Percentiles rank a stretch among this genome's conserved stretches.
Conservation (phyloP, 2,888 invertebrate species). For the Orthosia cruda region DNA sequence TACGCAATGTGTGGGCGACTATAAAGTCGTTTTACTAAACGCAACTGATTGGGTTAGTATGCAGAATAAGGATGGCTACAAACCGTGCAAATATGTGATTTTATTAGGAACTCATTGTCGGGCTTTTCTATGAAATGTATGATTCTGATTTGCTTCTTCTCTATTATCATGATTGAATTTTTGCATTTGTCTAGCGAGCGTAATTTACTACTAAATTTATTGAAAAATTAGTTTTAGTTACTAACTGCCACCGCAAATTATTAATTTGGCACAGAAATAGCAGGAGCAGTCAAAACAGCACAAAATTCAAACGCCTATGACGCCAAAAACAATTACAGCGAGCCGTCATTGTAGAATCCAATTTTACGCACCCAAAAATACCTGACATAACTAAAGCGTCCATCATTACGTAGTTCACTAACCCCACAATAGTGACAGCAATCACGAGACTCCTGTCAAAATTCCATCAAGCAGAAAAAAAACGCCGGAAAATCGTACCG, state of each 20-base stretch:
- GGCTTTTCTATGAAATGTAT: not conserved
- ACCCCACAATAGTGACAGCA: conserved; percentile 57
- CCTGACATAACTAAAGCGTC: conserved; percentile 36
- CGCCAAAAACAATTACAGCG: conserved; percentile 44
- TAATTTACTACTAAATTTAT: too few species aligned
- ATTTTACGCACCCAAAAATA: conserved; percentile 52
- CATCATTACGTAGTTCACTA: conserved; percentile 61
- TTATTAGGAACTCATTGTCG: not conserved
- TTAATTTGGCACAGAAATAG: conserved; percentile 32
- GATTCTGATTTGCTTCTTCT: not conserved
- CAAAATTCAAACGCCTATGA: conserved; percentile 20
- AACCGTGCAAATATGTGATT: conserved; percentile 21
- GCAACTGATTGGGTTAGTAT: conserved; percentile 45
- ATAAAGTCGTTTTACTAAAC: conserved; percentile 44
- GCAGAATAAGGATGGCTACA: conserved; percentile 23
- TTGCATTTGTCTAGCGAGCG: not conserved
- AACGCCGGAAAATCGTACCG: conserved; percentile 53
- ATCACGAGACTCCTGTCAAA: conserved; percentile 62
- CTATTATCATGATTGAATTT: not conserved
- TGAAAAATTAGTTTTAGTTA: not conserved
- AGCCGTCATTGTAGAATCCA: conserved; percentile 26
- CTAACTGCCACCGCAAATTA: conserved; percentile 20
- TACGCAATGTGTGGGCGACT: conserved; percentile 55
- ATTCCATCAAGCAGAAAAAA: conserved; percentile 59
- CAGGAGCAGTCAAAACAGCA: conserved; percentile 18